These are phyloP conservation scores for Prietella phreatophila DNA, from an alignment of 2,113 vertebrate genomes.

Conservation along the genomic window DNA sequence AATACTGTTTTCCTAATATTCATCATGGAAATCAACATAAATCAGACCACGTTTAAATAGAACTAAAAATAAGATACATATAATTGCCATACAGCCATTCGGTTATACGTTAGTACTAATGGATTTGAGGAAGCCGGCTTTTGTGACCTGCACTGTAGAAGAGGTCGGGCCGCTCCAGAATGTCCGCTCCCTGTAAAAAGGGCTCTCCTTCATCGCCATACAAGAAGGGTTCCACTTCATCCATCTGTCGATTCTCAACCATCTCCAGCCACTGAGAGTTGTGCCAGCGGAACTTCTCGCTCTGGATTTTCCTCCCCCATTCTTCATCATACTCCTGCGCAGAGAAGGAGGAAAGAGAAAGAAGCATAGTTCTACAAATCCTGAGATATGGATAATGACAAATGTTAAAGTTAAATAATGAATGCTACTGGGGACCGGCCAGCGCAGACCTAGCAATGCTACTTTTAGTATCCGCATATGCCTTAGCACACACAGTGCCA, in stretches of 20 bases:
- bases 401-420: neutral
- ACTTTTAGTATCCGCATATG: neutral
- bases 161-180: conserved; percentile 85
- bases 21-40: neutral
- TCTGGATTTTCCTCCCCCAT: conserved; percentile 90
- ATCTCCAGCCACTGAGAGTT: conserved; percentile 97
- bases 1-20: neutral
- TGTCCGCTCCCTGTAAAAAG: conserved; percentile 80
- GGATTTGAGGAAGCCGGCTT: neutral
- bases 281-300: conserved; percentile 88
- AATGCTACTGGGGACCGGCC: neutral
- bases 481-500: conserved; percentile 18
- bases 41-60: neutral
- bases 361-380: neutral
- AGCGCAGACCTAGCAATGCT: neutral
- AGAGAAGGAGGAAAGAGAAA: neutral
- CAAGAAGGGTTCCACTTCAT: conserved; percentile 80
- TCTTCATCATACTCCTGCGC: conserved; percentile 87
- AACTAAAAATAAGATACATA: no score
- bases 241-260: conserved; percentile 86
- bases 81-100: neutral
- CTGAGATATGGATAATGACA: neutral
- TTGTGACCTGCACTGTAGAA: conserved; percentile 84
- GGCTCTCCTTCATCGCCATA: conserved; percentile 80
- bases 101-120: neutral